Evolutionary conservation across 2,888 invertebrate species (phyloP), one percentile per base, ranked within the genome.

Genomic region (Scelioninae gen. 2): DNA sequence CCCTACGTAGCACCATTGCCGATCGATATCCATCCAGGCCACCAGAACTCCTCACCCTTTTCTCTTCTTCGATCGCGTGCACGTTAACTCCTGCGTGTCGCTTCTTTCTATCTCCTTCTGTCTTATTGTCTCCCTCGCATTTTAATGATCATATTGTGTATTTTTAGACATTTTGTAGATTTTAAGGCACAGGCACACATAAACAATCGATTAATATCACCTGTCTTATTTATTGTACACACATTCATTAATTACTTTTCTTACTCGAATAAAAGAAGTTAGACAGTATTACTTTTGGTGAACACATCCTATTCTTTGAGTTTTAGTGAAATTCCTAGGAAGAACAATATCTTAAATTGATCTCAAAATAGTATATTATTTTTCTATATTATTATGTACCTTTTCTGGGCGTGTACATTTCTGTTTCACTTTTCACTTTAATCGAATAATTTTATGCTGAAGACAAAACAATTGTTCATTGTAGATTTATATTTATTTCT

Each of bases 1-100:
- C 73, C 70, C 63, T 72, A 57, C 70, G 70, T 58, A 75, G 78
- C 78, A 77, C 78, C 74, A 79, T 80, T 73, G 77, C 79, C 83
- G 85, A 85, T 85, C 85, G 84, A 85, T 85, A 85, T 84, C 78
- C 82, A 85, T 84, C 84, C 83, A 84, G 85, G 84, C 83, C 85
- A 85, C 80, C 78, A 75, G 78, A 73, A 75, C 76, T 78, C 76
- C 58, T 64, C 68, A 72, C 77, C 75, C 75, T 76, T 73, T 77
- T 71, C 70, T 48, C 70, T 69, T 74, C 50, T 70, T 74, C 68
- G 72, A 74, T 73, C 74, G 74, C 75, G 73, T 69, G 73, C 70
- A 70, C 70, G 60, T 75, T 61, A 67, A 69, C 53, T 67, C 58
- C 70, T 65, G 65, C 65, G 65, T 67, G 60, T 61, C 57, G 52